Percentiles rank a stretch among this genome's conserved stretches.
Conservation (phyloP, 2,797 vertebrate genomes). For the Mormyrops attenuatus region DNA sequence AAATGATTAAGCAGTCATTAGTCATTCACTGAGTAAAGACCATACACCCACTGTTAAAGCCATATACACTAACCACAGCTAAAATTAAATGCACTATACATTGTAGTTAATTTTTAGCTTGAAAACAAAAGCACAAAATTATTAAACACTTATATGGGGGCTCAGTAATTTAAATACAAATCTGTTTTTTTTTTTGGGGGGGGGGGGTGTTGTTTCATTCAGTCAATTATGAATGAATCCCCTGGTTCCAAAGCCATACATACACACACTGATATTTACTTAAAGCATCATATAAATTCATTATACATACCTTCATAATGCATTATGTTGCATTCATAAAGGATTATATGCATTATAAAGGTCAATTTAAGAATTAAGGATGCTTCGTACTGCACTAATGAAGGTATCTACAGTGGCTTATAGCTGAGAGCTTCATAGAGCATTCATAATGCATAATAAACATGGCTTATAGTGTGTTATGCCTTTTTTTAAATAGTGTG, state of each 20-base stretch:
- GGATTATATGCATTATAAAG: not conserved
- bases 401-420: not conserved
- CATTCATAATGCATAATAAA: not conserved
- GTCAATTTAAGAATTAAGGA: not conserved
- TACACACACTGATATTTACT: not conserved
- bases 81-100: not conserved
- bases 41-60: not conserved
- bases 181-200: not conserved
- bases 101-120: not conserved
- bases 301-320: not conserved
- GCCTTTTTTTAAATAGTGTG: not conserved
- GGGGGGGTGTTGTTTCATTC: not conserved
- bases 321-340: not conserved
- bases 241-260: not conserved
- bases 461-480: not conserved
- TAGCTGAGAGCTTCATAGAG: not conserved
- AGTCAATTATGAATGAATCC: not conserved
- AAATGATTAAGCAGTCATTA: constrained; percentile 1
- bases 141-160: not conserved
- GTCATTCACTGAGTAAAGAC: not conserved
- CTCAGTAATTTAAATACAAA: not conserved
- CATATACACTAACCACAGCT: not conserved
- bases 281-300: not conserved
- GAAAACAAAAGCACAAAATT: not conserved
- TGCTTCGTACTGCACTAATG: not conserved